Evolutionary conservation across 2,888 invertebrate genomes (phyloP), one percentile per base, ranked within the genome.

Genomic region (Leptodirus hochenwartii): DNA sequence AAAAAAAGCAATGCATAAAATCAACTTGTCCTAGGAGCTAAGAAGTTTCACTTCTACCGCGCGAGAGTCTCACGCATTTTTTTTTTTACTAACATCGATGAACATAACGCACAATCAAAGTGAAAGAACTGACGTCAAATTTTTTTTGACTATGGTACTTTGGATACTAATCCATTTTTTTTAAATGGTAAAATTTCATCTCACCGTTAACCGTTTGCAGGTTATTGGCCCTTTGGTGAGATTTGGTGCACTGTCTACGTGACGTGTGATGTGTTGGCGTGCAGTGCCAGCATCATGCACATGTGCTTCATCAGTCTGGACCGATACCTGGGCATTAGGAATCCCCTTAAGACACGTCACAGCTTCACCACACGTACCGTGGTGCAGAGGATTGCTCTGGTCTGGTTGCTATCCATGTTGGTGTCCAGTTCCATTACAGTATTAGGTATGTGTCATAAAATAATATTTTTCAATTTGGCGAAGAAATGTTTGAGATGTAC

Each of bases 191-290:
- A n/a, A n/a, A n/a, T n/a, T n/a, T n/a, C n/a, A n/a, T n/a, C n/a
- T n/a, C n/a, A n/a, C n/a, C n/a, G n/a, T n/a, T n/a, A n/a, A n/a
- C n/a, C n/a, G n/a, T n/a, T 59, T 59, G 6, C 64, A 91, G 90
- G 90, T 37, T 80, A 81, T 54, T 91, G 90, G 90, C 85, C 87
- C 28, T 71, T 90, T 54, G 71, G 90, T 30, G 72, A 85, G 44
- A 72, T 78, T 38, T 93, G 90, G 90, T 87, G 90, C 56, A 87
- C 85, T 48, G 75, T 90, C 30, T 85, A 90, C 59, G 85, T 88
- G 37, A 87, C 90, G n/a, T 85, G 87, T 48, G 93, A 93, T 55
- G 91, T 93, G 27, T 61, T 93, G 33, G 88, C 90, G 32, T 95
- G 93, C 51, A 91, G 91, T 0, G 81, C 90, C 4, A 87, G 87